Evolutionary conservation across 1,140 invertebrate species (phyloP).

Genomic region (Brachionus manjavacas): DNA sequence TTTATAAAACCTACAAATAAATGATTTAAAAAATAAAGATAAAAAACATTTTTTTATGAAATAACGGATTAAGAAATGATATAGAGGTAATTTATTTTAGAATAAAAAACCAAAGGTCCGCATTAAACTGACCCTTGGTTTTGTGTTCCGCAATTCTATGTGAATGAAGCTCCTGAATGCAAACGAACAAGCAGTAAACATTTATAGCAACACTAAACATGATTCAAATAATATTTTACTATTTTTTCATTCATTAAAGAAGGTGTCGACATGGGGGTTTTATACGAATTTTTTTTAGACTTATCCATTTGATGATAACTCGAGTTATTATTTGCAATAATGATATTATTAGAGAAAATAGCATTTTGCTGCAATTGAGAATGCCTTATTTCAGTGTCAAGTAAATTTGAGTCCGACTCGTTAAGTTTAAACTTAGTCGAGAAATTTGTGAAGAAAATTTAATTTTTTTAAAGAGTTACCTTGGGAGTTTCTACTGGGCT

Average conservation of each 20-base stretch:
- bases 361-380: slow-evolving; percentile 32
- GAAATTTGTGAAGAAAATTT: background rate
- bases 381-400: slow-evolving; percentile 36
- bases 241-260: slow-evolving; percentile 22
- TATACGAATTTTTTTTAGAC: slow-evolving; percentile 4
- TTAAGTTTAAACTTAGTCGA: slow-evolving; percentile 10
- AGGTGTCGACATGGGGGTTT: slow-evolving; percentile 35
- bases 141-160: background rate
- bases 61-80: too few species aligned
- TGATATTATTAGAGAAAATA: slow-evolving; percentile 31
- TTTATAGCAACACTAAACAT: background rate
- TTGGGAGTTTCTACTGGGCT: slow-evolving; percentile 20
- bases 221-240: background rate
- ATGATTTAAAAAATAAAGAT: too few species aligned
- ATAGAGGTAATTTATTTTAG: too few species aligned
- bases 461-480: background rate
- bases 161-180: background rate
- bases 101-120: too few species aligned
- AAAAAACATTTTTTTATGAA: too few species aligned
- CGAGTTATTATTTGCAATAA: background rate
- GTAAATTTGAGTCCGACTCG: slow-evolving; percentile 5
- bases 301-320: background rate
- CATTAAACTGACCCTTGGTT: background rate
- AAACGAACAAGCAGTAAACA: background rate
- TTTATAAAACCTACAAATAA: too few species aligned